Base-by-base conservation (phyloP, 1,140 invertebrate species). In the Cydia amplana region DNA sequence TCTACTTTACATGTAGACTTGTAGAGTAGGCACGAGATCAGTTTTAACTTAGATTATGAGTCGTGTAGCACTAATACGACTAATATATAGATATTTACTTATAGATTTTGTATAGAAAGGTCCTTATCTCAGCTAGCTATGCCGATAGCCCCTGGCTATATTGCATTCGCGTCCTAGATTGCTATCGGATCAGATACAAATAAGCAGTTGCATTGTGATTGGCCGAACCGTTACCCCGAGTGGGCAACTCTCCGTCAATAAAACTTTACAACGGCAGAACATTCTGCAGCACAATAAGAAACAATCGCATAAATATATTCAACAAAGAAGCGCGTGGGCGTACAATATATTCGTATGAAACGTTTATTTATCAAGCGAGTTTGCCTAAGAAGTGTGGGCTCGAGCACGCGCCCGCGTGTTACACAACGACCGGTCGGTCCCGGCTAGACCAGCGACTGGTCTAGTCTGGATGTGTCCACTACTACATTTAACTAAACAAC, bases 391-490 rank as follows among this genome's bases (percentile, higher is more conserved):
- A 55, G 51, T 49, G 43, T 43, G 73, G 18, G 40, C 20, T 1
- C 4, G 51, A 23, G 73, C 43, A 36, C 43, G 73, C 73, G 73
- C 51, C 40, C 73, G 73, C 73, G 72, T n/a, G 49, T 74, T 74
- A 74, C 73, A 60, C 73, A 60, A 74, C 73, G 73, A 63, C 73
- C 73, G 73, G 73, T 74, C 73, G 73, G 73, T 74, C 51, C 65
- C 65, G 65, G 65, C 65, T 70, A 70, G 65, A 70, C 65, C 65
- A 32, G 65, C 65, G 32, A 28, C 65, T 70, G 28, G 65, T 55
- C 28, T 55, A 74, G 40, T 73, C 72, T 73, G 72, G 72, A 73
- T 73, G 14, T 49, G 46, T 49, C 72, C 46, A 73, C 72, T 73
- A 73, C 72, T 51, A 73, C 72, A 49, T 49, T 73, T 49, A 73